A percentile compares a stretch with the other conserved stretches of the same genome.
These are phyloP conservation scores for Periophthalmus magnuspinnatus DNA, from an alignment of 2,797 vertebrate genomes.

Conservation along the genomic window DNA sequence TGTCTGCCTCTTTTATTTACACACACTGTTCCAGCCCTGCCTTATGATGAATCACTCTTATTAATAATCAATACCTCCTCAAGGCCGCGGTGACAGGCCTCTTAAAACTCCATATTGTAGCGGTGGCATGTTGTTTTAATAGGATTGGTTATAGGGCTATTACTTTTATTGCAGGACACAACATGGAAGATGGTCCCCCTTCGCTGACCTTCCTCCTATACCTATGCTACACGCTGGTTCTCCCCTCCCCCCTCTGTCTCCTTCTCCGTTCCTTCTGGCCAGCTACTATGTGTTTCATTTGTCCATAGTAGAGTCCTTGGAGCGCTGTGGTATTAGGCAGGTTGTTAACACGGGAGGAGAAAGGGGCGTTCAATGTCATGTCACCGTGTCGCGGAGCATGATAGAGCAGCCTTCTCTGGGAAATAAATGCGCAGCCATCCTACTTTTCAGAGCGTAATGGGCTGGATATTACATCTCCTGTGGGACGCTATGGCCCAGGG, in stretches of 20 bases:
- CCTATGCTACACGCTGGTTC: slow-evolving; percentile 4
- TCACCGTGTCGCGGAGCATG: slow-evolving; percentile 62
- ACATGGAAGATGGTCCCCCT: slow-evolving; percentile 37
- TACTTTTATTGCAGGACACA: slow-evolving; percentile 46
- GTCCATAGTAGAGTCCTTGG: slow-evolving; percentile 67
- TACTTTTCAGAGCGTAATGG: slow-evolving; percentile 70
- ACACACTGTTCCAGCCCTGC: neutral
- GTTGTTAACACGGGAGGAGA: slow-evolving; percentile 63
- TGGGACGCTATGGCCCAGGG: slow-evolving; percentile 65
- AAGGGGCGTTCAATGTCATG: slow-evolving; percentile 77
- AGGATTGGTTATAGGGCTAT: slow-evolving; percentile 41
- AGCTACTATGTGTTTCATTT: slow-evolving; percentile 47
- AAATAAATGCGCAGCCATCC: slow-evolving; percentile 74
- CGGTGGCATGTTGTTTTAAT: slow-evolving; percentile 46
- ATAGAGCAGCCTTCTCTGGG: slow-evolving; percentile 54
- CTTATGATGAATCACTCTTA: slow-evolving; percentile 31
- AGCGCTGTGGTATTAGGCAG: slow-evolving; percentile 50
- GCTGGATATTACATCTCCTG: slow-evolving; percentile 76
- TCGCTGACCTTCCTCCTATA: slow-evolving; percentile 32
- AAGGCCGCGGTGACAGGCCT: slow-evolving; percentile 22
- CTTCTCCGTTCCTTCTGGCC: slow-evolving; percentile 30
- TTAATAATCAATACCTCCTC: slow-evolving; percentile 52
- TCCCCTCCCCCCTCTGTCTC: slow-evolving; percentile 25
- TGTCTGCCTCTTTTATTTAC: slow-evolving; percentile 16
- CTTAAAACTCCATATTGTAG: slow-evolving; percentile 33